Evolutionary conservation across 2,888 invertebrate genomes (phyloP), one percentile per base, ranked within the genome.

Genomic region (Drosophila nr. perissopoda): DNA sequence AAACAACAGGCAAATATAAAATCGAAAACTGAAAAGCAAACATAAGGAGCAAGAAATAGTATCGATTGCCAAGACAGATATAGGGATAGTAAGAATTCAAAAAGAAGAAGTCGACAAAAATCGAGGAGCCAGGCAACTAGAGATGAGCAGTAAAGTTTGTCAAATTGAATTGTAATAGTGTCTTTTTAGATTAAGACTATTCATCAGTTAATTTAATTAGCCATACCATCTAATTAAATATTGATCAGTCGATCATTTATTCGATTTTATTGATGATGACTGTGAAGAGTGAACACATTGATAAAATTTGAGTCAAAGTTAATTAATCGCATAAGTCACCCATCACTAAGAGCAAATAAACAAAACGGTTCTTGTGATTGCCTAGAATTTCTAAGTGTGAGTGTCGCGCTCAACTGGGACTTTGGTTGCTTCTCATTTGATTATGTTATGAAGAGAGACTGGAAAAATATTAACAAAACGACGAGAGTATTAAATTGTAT

Each of bases 281-380:
- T 34, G 10, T 33, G 3, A 16, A 18, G 11, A 38, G 5, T 25
- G 18, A 25, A 10, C 16, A 5, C 16, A 52, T 11, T 11, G 11
- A 21, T 7, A 0, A 5, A 36, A 25, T 10, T 25, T 34, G 18
- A 36, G 25, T 36, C 2, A 34, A 25, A 10, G 21, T 8, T 16
- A n/a, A 36, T 36, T 66, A 42, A 60, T 56, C 36, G 4, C 13
- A 13, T 29, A 25, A 34, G 1, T 13, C 10, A 18, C 40, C 29
- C 72, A 61, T 67, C 64, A 58, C 67, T 78, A 57, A 21, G 0
- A 29, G 31, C 21, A 46, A 49, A 21, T 8, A 54, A 33, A 38
- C n/a, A 49, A 42, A 62, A 27, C 36, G 31, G n/a, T 38, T 63
- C 7, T 69, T 42, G 21, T 16, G 11, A 57, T 36, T 53, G 25